Base-by-base conservation (phyloP, 1,140 invertebrate species). In the Macrobrachium nipponense region DNA sequence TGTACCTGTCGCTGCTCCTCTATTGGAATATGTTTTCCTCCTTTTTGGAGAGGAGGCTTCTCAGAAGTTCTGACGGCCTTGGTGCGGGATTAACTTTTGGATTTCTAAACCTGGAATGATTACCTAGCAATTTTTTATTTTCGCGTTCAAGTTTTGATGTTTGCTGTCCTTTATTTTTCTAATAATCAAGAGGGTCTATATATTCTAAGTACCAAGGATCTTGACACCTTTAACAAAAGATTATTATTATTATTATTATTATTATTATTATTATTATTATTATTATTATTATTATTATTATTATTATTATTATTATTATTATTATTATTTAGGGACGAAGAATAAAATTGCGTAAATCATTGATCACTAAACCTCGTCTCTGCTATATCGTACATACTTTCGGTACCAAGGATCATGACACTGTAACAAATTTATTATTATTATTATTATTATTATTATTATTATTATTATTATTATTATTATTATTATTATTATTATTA, bases 271-370 rank as follows among this genome's bases (percentile, higher is more conserved):
- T n/a, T 68, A 68, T 5, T 68, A 68, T 0, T 68, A 68, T 4
- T 20, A 68, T n/a, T 68, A 68, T 10, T 64, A 12, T 10, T 64
- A 17, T 62, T 62, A n/a, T 62, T 62, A 62, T 62, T 62, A n/a
- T 17, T 62, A 62, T 62, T n/a, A 62, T 62, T 62, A 62, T 62
- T 62, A 62, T 62, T 62, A 62, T 62, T 62, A n/a, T 62, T 62
- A 62, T 17, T n/a, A n/a, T 62, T 62, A n/a, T 15, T 62, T 2
- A 62, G 27, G 27, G 4, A 36, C 4, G 27, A 36, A 36, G 27
- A 36, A 36, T 36, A 36, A 36, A 36, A 36, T 36, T 4, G 27
- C 27, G 27, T 36, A 36, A 36, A 36, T 2, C 27, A 36, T 36
- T 36, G 27, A 36, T 36, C 27, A 36, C 27, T 36, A 4, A 36